A percentile compares a stretch with the other conserved stretches of the same genome.
These are phyloP conservation scores for Stratiolaelaps scimitus DNA, from an alignment of 1,140 invertebrate genomes.

Conservation along the genomic window DNA sequence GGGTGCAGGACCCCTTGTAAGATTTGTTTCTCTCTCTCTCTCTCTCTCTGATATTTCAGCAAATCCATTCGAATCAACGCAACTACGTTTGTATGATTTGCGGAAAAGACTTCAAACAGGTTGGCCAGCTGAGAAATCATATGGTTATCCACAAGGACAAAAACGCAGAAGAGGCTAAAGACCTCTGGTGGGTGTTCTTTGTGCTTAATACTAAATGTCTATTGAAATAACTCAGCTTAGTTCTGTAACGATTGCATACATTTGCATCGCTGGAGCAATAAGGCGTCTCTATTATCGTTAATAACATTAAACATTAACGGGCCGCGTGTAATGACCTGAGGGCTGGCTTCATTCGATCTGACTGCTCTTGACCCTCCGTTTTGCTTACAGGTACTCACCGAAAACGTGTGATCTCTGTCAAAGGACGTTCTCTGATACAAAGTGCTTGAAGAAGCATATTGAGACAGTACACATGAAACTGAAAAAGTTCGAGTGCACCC, in stretches of 20 bases:
- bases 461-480: constrained; percentile 62
- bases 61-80: constrained; percentile 49
- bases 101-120: constrained; percentile 52
- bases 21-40: too few relatives aligned
- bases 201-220: neutral
- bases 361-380: neutral
- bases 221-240: too few relatives aligned
- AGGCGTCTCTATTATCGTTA: too few relatives aligned
- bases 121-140: constrained; percentile 52
- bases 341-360: neutral
- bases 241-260: too few relatives aligned
- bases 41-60: constrained; percentile 40
- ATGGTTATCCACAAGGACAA: constrained; percentile 47
- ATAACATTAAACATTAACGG: too few relatives aligned
- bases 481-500: constrained; percentile 59
- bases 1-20: neutral
- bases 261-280: too few relatives aligned
- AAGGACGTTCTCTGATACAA: constrained; percentile 56
- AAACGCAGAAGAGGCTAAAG: constrained; percentile 36
- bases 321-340: neutral
- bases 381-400: constrained; percentile 46
- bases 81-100: constrained; percentile 51
- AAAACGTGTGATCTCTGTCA: constrained; percentile 57
- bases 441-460: constrained; percentile 60
- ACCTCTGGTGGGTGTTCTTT: constrained; percentile 20